Evolutionary conservation across 2,113 vertebrate species (phyloP), one percentile per base, ranked within the genome.

Genomic region (Hippocampus abdominalis): DNA sequence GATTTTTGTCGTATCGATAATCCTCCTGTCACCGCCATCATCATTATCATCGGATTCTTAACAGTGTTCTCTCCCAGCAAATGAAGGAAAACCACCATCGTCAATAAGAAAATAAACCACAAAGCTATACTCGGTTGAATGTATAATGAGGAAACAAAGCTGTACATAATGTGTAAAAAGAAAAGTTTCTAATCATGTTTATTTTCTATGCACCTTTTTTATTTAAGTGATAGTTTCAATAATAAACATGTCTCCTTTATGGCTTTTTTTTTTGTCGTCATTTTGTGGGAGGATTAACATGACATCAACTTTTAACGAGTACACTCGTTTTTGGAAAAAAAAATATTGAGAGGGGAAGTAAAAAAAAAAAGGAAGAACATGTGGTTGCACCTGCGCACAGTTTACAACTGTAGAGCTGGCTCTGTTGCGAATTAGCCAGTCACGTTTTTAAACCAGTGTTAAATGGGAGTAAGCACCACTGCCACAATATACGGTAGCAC

Each of bases 181-280:
- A 91, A 92, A 98, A 96, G 94, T 99, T 99, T 99, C 97, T 98
- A 98, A 99, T 97, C 95, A 97, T 98, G 95, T 98, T 99, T 98
- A 98, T 98, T 99, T 99, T 99, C 96, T 99, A 98, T 99, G 97
- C 97, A 98, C 96, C 96, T 99, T 98, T 64, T 97, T 93, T 93
- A 99, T 99, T 99, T 99, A 99, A 98, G 97, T 99, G 96, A 98
- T 99, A 98, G 97, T 97, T 99, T 99, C 96, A 97, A 97, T 98
- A 99, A 98, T 99, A 99, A 99, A 99, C 96, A 98, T 98, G 96
- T 98, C 95, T 95, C 95, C 95, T 98, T 97, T 97, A 98, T 86
- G 80, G 82, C 76, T 72, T 11, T 64, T 40, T 40, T 21, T 63
- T 21, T n/a, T 4, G 8, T 36, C 21, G 3, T 21, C 54, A 56